Base-by-base conservation (phyloP, 2,113 vertebrate species). In the Amazona guildingii region DNA sequence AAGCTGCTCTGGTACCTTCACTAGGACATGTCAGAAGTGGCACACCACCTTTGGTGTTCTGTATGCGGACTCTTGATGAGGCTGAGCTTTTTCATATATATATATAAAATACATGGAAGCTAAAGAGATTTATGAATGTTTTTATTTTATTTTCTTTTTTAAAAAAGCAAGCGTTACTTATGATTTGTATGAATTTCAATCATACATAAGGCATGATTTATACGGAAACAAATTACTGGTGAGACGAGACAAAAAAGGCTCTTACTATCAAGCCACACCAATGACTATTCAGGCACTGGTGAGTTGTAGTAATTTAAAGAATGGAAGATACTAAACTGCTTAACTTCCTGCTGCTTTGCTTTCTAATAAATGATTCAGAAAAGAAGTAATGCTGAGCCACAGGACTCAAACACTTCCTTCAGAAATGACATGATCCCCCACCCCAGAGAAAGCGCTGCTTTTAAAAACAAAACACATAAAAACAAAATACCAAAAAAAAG, bases 301-400 rank as follows among this genome's bases (percentile, higher is more conserved):
- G 91, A 69, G 46, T 10, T 48, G 23, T 79, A 79, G 35, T 4
- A 44, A 43, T 49, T 35, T 76, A 35, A 51, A 59, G 46, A 75
- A 85, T 9, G 7, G 35, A 68, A 83, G 41, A 39, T 14, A 72
- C 15, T 63, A 69, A 54, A 68, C 73, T 72, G 12, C 29, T 89
- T 64, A 85, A 63, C n/a, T 54, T 63, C 7, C 7, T n/a, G 41
- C 84, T 33, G 33, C 51, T 68, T 89, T 93, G 48, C 69, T 93
- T 73, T 67, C 83, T 84, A 39, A 46, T 77, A 94, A 93, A 76
- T 21, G 35, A 94, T 90, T 33, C 70, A 95, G 79, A 94, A 91
- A 78, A 67, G 10, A 86, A 90, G 83, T 51, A 92, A 95, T 24
- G 35, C 55, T 35, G 18, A 83, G 73, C 44, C 25, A 49, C 20